Percentiles rank a stretch among this genome's conserved stretches.
Conservation (phyloP, 2,888 invertebrate species). For the Melanostoma mellinum region DNA sequence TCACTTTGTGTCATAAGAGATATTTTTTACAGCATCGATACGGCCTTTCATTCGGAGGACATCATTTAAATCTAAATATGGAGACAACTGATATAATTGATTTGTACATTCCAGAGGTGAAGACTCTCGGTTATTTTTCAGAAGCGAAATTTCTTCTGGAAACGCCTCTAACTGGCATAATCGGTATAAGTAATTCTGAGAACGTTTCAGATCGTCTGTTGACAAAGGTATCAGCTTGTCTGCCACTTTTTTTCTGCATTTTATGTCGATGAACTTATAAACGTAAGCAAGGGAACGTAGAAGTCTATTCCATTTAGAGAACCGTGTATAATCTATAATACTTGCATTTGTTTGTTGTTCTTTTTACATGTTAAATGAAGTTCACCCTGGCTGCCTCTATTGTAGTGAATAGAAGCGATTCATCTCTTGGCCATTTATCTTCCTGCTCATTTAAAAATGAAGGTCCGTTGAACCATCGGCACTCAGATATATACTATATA, state of each 20-base stretch:
- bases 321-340: conserved; percentile 9
- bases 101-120: too few species aligned
- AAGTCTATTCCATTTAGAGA: not conserved
- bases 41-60: too few species aligned
- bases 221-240: not conserved
- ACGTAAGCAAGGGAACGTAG: not conserved
- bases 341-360: not conserved
- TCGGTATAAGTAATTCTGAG: not conserved
- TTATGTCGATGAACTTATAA: not conserved
- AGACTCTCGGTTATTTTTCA: too few species aligned
- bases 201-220: not conserved
- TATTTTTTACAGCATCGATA: too few species aligned
- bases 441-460: not conserved
- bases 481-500: too few species aligned
- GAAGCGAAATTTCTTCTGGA: too few species aligned
- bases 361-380: not conserved
- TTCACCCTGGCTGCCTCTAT: conserved; percentile 11
- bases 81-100: too few species aligned
- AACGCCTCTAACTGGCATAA: not conserved
- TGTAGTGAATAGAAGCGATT: not conserved
- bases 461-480: too few species aligned
- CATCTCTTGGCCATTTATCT: conserved; percentile 7
- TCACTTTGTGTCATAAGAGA: too few species aligned
- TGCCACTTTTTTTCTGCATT: not conserved
- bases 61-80: too few species aligned